A percentile compares a stretch with the other conserved stretches of the same genome.
Conservation (phyloP, 2,888 invertebrate genomes). For the Ceratothoa steindachneri region DNA sequence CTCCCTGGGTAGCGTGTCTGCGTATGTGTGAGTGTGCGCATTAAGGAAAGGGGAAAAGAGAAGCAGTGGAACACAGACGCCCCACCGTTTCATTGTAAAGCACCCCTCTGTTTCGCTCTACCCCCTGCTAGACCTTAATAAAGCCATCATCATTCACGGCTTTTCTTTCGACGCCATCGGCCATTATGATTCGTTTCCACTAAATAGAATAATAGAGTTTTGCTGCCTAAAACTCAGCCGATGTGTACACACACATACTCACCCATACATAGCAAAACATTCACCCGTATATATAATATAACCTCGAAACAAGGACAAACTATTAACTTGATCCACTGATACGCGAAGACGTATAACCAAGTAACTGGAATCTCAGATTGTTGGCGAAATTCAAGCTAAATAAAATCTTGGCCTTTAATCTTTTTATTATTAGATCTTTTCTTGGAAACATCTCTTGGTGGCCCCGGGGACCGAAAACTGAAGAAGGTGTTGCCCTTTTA, state of each 20-base stretch:
- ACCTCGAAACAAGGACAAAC: no score
- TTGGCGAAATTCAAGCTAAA: no score
- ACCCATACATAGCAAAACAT: not conserved
- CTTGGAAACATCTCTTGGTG: no score
- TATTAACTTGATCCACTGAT: no score
- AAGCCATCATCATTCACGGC: conserved; percentile 12
- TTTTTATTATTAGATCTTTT: no score
- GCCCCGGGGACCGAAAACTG: no score
- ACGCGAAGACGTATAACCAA: no score
- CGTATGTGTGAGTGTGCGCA: no score
- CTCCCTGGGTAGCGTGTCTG: not conserved
- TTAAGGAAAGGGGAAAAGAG: no score
- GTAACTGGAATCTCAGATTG: no score
- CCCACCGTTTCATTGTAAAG: conserved; percentile 1
- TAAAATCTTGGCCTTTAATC: no score
- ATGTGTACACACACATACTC: not conserved
- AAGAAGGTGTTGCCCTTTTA: not conserved
- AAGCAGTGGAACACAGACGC: not conserved
- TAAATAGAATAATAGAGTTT: not conserved
- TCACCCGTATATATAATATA: not conserved
- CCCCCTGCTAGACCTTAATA: conserved; percentile 4
- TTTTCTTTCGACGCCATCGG: not conserved
- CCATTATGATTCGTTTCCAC: conserved; percentile 6
- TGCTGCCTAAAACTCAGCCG: not conserved
- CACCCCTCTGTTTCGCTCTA: not conserved